Evolutionary conservation across 2,113 vertebrate species (phyloP), one percentile per base, ranked within the genome.

Genomic region (Albula glossodonta): DNA sequence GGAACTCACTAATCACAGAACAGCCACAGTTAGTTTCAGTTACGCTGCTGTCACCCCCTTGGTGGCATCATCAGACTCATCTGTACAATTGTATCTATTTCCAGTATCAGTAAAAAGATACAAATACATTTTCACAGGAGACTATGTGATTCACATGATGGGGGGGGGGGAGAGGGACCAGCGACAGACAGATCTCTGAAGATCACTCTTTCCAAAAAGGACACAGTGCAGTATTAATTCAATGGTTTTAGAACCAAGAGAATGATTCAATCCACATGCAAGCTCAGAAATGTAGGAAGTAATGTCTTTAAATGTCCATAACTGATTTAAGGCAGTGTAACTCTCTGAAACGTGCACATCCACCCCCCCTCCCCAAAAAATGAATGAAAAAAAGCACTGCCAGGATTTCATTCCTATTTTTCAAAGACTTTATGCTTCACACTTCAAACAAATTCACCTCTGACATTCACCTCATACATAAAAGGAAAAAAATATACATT

Each of bases 21-120:
- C 78, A 88, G 50, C 6, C 89, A 81, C 60, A 81, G 15, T 84
- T 15, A 17, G 19, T 63, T 51, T 70, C 66, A 87, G 78, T 85
- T 3, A 22, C 0, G 7, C 11, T 50, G 3, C 17, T 31, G 19
- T 53, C 82, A 63, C 5, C 25, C 25, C 49, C 70, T 41, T 4
- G 56, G 25, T 60, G 50, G 41, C 85, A 19, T 85, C 25, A 89
- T 80, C 51, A 9, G n/a, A 25, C 70, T 31, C 1, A 22, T 66
- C 60, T 66, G 60, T 66, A 66, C 17, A 66, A 22, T 66, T 19
- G 0, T 22, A 22, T 22, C 19, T 2, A 10, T 66, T 66, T 22
- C 17, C 17, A 3, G 17, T 19, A 41, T 41, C 31, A 56, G 6
- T 56, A 56, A 56, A 56, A 56, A 56, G 53, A 56, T 56, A 56